Evolutionary conservation across 1,140 invertebrate species (phyloP), one percentile per base, ranked within the genome.

Genomic region (Ceratina calcarata): DNA sequence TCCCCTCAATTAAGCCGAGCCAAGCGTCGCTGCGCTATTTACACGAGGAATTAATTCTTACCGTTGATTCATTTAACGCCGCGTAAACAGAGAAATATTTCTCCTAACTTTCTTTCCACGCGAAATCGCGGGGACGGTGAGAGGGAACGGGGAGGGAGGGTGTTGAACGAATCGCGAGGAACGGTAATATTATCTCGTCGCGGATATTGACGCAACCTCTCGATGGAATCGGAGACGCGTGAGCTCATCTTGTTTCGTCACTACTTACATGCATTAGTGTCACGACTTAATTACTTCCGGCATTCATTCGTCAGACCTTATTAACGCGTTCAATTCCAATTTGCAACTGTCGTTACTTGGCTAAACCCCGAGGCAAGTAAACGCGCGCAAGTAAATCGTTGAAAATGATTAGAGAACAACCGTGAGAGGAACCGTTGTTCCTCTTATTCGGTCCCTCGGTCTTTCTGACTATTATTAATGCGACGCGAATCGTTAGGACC

Each of bases 401-500:
- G 70, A n/a, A 32, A 37, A 45, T 45, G 37, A 45, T 45, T 45
- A 45, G 37, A 10, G 37, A 45, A 45, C 3, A 45, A 45, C 37
- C 10, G 37, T 3, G 6, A 45, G 37, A 0, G 37, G 10, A 45
- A 45, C 37, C 37, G 37, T 51, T 57, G 55, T 57, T 57, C 13
- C 55, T 49, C 27, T 3, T 60, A n/a, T 18, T 8, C 8, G 0
- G 20, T n/a, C 45, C 16, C 16, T 0, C 18, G 2, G 53, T 55
- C 53, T 57, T 4, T n/a, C 6, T 57, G 3, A 18, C 6, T 15
- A 0, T 18, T 12, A 49, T 60, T 78, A 58, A 84, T 70, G 16
- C 18, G 24, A 71, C 83, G 61, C 80, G 20, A 80, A 85, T 66
- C 55, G 45, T 20, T 92, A 98, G 98, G 97, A 93, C 97, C 97